Conservation (phyloP, 2,113 vertebrate genomes). For the Megalops atlanticus region DNA sequence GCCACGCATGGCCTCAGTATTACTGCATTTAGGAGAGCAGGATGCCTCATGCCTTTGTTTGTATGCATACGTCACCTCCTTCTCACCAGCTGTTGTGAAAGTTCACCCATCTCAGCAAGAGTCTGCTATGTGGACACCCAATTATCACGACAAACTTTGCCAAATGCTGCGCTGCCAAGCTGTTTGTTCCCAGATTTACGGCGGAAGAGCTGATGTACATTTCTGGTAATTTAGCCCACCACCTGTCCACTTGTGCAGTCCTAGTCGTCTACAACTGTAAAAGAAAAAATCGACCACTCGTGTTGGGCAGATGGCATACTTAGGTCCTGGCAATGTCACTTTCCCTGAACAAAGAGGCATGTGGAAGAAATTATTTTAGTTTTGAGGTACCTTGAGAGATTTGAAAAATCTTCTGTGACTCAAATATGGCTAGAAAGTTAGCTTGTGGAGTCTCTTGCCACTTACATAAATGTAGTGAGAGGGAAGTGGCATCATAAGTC, state of each 20-base stretch:
- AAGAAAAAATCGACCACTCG: background rate
- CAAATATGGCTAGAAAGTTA: too few relatives aligned
- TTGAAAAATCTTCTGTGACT: too few relatives aligned
- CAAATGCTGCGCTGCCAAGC: background rate
- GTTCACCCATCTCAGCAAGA: background rate
- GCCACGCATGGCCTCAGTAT: background rate
- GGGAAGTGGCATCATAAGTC: background rate
- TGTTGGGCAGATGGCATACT: background rate
- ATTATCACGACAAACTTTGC: background rate
- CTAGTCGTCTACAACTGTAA: background rate
- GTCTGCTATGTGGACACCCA: background rate
- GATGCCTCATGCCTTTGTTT: background rate
- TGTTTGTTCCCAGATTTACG: background rate
- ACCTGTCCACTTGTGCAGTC: too few relatives aligned
- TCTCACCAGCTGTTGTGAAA: background rate
- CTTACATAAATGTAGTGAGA: background rate
- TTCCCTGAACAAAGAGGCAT: background rate
- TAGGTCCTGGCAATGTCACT: background rate
- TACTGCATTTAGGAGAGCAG: background rate
- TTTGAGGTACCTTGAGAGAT: too few relatives aligned
- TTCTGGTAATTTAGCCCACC: conserved; percentile 4
- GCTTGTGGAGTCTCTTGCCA: background rate
- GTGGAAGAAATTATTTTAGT: too few relatives aligned
- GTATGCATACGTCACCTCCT: background rate
- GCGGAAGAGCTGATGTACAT: background rate